These are phyloP conservation scores for Drosophila nigricruria DNA, from an alignment of 2,888 invertebrate species.

Conservation along the genomic window DNA sequence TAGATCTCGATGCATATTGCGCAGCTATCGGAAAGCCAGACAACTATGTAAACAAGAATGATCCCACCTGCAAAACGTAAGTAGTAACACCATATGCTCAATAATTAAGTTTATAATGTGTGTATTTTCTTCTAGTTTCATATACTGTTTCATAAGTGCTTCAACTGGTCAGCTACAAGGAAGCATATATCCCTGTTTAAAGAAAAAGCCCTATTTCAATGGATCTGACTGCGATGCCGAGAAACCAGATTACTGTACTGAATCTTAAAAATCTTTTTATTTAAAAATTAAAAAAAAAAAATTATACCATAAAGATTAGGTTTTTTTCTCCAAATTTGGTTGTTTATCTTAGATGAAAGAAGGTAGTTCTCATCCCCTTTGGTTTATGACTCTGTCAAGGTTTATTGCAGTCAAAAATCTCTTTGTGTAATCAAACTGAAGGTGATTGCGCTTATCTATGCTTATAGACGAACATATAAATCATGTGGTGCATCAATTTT, in stretches of 20 bases:
- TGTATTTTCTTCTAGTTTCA: conserved; percentile 15
- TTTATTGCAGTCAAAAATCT: conserved; percentile 11
- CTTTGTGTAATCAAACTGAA: conserved; percentile 7
- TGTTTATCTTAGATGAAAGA: conserved; percentile 11
- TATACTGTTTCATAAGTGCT: conserved; percentile 13
- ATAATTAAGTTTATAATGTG: background rate
- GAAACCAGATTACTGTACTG: conserved; percentile 43
- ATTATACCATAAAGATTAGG: background rate
- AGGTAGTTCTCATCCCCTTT: background rate
- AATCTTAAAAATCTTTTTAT: background rate
- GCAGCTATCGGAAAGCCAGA: background rate
- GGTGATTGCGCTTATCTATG: conserved; percentile 17
- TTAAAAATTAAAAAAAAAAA: background rate
- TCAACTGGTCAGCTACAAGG: background rate
- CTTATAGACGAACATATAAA: conserved; percentile 8
- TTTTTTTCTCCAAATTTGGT: background rate
- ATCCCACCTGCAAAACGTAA: conserved; percentile 52
- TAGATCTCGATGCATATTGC: conserved; percentile 14
- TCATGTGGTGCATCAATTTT: background rate
- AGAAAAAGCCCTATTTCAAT: conserved; percentile 30
- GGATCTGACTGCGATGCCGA: background rate
- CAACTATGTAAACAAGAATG: conserved; percentile 29
- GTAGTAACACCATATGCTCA: background rate
- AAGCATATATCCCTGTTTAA: background rate
- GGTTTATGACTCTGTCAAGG: conserved; percentile 4